These are phyloP conservation scores for Cladopsammia gracilis DNA, from an alignment of 64 coral and sea anemone species.

Conservation along the genomic window DNA sequence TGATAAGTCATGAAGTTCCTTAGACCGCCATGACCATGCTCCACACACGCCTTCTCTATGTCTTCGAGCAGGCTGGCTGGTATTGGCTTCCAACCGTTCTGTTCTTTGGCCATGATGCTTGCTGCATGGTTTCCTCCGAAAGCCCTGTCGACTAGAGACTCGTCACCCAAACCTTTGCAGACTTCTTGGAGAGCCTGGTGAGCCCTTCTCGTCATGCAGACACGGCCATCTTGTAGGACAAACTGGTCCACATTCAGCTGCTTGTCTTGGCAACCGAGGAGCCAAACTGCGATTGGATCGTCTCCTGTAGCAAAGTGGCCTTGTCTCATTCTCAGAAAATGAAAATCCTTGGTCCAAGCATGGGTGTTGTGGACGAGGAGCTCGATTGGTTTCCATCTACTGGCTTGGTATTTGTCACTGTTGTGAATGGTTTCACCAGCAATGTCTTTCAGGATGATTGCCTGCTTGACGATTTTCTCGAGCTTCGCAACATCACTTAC, in stretches of 20 bases:
- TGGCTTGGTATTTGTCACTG: not conserved
- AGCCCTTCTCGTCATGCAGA: not conserved
- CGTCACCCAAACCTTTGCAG: not conserved
- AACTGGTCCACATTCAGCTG: not conserved
- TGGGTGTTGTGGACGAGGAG: conserved; percentile 16
- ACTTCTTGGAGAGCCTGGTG: not conserved
- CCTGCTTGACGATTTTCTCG: not conserved
- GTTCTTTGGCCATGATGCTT: not conserved
- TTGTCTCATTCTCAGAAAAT: not conserved
- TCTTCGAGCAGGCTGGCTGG: not conserved
- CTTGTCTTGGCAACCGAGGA: not conserved
- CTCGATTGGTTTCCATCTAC: not conserved
- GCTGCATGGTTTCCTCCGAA: conserved; percentile 14
- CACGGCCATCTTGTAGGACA: not conserved
- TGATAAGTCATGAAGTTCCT: too few relatives aligned
- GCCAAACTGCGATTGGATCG: not conserved
- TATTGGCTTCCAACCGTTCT: too few relatives aligned
- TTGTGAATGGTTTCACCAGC: not conserved
- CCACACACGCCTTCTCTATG: too few relatives aligned
- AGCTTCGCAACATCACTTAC: not conserved
- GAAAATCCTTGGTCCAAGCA: not conserved
- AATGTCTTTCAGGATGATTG: not conserved
- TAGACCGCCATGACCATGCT: too few relatives aligned
- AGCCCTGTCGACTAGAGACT: not conserved
- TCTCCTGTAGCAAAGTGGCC: not conserved